Conservation (phyloP, 1,140 invertebrate species). For the Lepidurus apus region DNA sequence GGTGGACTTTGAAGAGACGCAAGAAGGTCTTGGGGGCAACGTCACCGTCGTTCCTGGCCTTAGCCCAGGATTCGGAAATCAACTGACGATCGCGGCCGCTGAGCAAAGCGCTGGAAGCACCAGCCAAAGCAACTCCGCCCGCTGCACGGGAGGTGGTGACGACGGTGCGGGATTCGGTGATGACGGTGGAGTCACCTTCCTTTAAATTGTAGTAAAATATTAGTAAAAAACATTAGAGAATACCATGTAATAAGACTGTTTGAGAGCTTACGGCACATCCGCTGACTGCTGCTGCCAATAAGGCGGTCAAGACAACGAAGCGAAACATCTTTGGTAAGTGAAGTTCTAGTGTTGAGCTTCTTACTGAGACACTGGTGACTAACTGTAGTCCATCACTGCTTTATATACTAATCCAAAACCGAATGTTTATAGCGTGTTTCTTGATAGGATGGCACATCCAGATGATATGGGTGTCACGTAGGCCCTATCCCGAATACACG, state of each 20-base stretch:
- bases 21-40: constrained; percentile 24
- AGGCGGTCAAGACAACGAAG: background rate
- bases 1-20: constrained; percentile 60
- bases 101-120: background rate
- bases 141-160: background rate
- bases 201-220: background rate
- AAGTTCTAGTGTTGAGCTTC: background rate
- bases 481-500: background rate
- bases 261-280: too few relatives aligned
- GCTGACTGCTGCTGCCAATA: background rate
- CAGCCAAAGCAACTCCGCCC: background rate
- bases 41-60: constrained; percentile 28
- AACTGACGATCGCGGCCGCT: background rate
- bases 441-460: background rate
- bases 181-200: background rate
- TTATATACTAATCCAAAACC: background rate
- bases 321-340: background rate
- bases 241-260: too few relatives aligned
- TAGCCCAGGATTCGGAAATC: constrained; percentile 14
- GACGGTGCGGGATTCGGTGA: background rate
- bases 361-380: constrained; percentile 1
- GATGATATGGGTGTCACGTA: background rate
- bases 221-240: too few relatives aligned
- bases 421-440: background rate
- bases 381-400: background rate